Conservation (phyloP, 1,140 invertebrate species). For the Cherax quadricarinatus region DNA sequence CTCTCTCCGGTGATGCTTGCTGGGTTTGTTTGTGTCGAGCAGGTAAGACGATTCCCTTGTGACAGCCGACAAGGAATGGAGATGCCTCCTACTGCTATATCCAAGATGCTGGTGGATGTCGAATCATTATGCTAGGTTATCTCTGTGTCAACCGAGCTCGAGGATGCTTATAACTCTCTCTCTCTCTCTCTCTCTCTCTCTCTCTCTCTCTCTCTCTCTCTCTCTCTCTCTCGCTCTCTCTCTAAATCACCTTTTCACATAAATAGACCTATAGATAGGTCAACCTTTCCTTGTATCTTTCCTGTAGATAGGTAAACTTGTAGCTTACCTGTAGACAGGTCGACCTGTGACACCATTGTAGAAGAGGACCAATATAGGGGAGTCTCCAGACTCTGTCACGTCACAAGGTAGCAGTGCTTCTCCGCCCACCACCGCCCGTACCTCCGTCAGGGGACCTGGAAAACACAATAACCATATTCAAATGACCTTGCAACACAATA, state of each 20-base stretch:
- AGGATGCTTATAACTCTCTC: not conserved
- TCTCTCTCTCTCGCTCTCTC: not conserved
- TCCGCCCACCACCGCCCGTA: conserved; percentile 41
- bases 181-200: conserved; percentile 4
- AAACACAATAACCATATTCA: not conserved
- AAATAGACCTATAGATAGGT: not conserved
- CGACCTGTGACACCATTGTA: conserved; percentile 48
- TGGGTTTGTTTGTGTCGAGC: too few relatives aligned
- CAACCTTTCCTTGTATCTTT: not conserved
- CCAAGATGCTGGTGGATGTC: too few relatives aligned
- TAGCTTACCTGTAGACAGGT: conserved; percentile 45
- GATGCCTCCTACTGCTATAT: too few relatives aligned
- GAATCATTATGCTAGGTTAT: too few relatives aligned
- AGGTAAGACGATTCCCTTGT: too few relatives aligned
- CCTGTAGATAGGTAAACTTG: not conserved
- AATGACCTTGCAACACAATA: too few relatives aligned
- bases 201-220: not conserved
- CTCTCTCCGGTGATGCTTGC: too few relatives aligned
- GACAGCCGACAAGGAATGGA: too few relatives aligned
- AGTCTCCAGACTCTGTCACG: conserved; percentile 35
- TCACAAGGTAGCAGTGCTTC: conserved; percentile 32
- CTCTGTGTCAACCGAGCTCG: too few relatives aligned
- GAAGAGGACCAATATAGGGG: conserved; percentile 48
- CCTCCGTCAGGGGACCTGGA: conserved; percentile 43
- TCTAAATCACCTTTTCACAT: not conserved